Evolutionary conservation across 2,888 invertebrate genomes (phyloP).

Genomic region (Microctonus brassicae): DNA sequence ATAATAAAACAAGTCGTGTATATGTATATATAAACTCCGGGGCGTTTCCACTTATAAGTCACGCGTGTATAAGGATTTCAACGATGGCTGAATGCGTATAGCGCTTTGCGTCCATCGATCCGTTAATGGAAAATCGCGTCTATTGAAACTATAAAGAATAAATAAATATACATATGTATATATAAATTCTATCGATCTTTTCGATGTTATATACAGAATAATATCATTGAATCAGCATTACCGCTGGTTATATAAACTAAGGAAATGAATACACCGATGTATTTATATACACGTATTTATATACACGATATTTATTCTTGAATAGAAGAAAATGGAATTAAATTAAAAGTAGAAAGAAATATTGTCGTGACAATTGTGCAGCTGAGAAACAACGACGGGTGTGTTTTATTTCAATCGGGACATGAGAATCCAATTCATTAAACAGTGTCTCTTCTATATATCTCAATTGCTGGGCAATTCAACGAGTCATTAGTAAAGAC

Average conservation of each 20-base stretch:
- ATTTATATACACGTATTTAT: too few relatives aligned
- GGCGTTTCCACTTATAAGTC: slow-evolving; percentile 24
- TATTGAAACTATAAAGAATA: neutral
- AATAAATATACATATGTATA: neutral
- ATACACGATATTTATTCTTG: neutral
- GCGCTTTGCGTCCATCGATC: slow-evolving; percentile 1
- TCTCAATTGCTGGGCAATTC: slow-evolving; percentile 22
- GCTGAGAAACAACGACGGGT: slow-evolving; percentile 24
- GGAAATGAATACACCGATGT: too few relatives aligned
- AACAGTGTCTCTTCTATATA: slow-evolving; percentile 5
- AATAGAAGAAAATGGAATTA: slow-evolving; percentile 4
- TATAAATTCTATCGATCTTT: slow-evolving; percentile 9
- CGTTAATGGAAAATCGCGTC: slow-evolving; percentile 17
- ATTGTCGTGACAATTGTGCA: neutral
- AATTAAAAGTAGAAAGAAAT: neutral
- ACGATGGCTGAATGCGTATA: neutral
- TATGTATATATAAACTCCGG: too few relatives aligned
- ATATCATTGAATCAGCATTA: neutral
- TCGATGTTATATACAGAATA: neutral
- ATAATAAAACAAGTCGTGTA: slow-evolving; percentile 27
- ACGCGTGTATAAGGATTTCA: slow-evolving; percentile 15
- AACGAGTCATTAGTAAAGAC: slow-evolving; percentile 23
- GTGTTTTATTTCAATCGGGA: neutral
- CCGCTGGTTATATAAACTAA: neutral
- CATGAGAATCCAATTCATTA: slow-evolving; percentile 38